These are phyloP conservation scores for Clarias batrachus DNA, from an alignment of 2,113 vertebrate species.

Conservation along the genomic window DNA sequence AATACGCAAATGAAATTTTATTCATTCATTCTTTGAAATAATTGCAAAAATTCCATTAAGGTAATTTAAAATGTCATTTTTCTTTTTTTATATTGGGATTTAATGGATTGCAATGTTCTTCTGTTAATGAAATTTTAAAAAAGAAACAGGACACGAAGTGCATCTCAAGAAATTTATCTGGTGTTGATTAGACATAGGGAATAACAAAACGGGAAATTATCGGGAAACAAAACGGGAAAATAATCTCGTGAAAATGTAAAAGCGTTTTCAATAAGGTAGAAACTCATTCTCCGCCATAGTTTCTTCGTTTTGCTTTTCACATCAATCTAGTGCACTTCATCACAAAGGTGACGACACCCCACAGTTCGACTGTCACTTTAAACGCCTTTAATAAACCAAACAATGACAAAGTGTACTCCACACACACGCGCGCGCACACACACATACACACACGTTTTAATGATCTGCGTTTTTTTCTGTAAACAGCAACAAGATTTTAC, in stretches of 20 bases:
- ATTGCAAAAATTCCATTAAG: no score
- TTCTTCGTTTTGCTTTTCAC: not conserved
- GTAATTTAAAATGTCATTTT: no score
- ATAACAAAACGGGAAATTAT: not conserved
- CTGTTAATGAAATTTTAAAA: not conserved
- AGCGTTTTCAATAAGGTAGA: not conserved
- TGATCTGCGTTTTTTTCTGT: not conserved
- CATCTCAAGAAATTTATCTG: not conserved
- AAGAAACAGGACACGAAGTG: not conserved
- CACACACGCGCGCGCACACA: conserved; percentile 10
- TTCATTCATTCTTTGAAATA: not conserved
- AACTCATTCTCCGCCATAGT: not conserved
- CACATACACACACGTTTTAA: conserved; percentile 16
- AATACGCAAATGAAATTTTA: not conserved
- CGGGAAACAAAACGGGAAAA: not conserved
- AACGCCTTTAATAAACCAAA: conserved; percentile 29
- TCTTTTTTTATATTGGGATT: not conserved
- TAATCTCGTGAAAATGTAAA: not conserved
- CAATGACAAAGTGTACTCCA: conserved; percentile 15
- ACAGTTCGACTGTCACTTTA: not conserved
- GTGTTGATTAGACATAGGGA: not conserved
- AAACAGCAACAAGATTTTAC: not conserved
- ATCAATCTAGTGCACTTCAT: not conserved
- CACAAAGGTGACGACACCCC: not conserved
- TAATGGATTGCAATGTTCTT: not conserved